These are phyloP conservation scores for Beris chalybata DNA, from an alignment of 2,888 invertebrate species.

Conservation along the genomic window DNA sequence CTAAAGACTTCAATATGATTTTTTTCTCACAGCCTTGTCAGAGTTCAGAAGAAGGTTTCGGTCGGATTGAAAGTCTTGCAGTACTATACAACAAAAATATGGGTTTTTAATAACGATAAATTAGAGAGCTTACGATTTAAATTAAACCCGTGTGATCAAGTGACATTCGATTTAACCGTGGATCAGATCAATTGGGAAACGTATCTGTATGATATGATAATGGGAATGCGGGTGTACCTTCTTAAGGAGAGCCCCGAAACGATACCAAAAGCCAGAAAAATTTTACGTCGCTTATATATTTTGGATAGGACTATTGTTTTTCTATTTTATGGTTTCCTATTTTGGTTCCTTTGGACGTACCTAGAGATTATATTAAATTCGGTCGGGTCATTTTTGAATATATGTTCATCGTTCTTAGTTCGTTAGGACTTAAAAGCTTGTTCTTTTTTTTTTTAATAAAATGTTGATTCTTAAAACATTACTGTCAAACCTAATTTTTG, in stretches of 20 bases:
- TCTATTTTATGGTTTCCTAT: conserved; percentile 46
- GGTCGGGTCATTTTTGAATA: conserved; percentile 11
- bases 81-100: conserved; percentile 77
- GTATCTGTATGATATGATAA: conserved; percentile 71
- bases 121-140: conserved; percentile 60
- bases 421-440: too few species aligned
- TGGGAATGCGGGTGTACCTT: conserved; percentile 82
- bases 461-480: too few species aligned
- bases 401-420: conserved; percentile 5
- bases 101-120: conserved; percentile 73
- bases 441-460: too few species aligned
- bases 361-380: conserved; percentile 42
- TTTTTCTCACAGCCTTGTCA: conserved; percentile 58
- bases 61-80: conserved; percentile 66
- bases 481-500: too few species aligned
- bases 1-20: conserved; percentile 5
- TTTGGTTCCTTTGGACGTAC: conserved; percentile 53
- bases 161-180: conserved; percentile 64
- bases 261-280: conserved; percentile 66
- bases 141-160: conserved; percentile 61
- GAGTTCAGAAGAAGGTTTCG: conserved; percentile 62
- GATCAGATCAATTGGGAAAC: conserved; percentile 63
- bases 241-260: conserved; percentile 80
- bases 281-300: conserved; percentile 56
- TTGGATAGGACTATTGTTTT: conserved; percentile 56